Evolutionary conservation across 2,888 invertebrate species (phyloP), one percentile per base, ranked within the genome.

Genomic region (Nowickia ferox): DNA sequence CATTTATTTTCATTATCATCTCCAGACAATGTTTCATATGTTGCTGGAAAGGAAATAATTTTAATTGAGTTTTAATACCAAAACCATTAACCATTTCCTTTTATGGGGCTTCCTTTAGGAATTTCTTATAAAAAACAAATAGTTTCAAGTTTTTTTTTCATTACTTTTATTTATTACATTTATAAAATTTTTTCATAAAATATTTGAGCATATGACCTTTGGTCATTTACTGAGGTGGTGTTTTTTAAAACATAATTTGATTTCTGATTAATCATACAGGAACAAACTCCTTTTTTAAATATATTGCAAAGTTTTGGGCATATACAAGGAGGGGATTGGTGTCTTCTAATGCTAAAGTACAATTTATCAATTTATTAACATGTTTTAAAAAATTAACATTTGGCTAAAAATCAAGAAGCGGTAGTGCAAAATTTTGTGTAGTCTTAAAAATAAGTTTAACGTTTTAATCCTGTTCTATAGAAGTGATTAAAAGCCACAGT

Each of bases 11-110:
- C 51, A 57, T 63, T 72, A 55, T 78, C 71, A 19, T 38, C 74
- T 6, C 85, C 88, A 11, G 78, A 22, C 22, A 88, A 68, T 9
- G 13, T 51, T 46, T 86, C 82, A 77, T 87, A 88, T 10, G 57
- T 87, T 76, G 74, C 88, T 88, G 81, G 4, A 78, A 74, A 19
- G 15, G 40, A 78, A 76, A 55, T 17, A 15, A 2, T 30, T 30
- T 30, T 30, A 30, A 30, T 30, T 30, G 4, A 3, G 30, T 30
- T 30, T 30, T 4, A 30, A 3, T 3, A 30, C 2, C 30, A 30
- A 30, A 30, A 30, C 4, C 0, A 30, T 30, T 4, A 4, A 30
- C 30, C 30, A 30, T 30, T 30, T 30, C 30, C 30, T 30, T 30
- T 30, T 30, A 30, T 30, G 5, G 5, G 0, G 1, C 6, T 30